Base-by-base conservation (phyloP, 2,113 vertebrate genomes). In the Melozone crissalis region DNA sequence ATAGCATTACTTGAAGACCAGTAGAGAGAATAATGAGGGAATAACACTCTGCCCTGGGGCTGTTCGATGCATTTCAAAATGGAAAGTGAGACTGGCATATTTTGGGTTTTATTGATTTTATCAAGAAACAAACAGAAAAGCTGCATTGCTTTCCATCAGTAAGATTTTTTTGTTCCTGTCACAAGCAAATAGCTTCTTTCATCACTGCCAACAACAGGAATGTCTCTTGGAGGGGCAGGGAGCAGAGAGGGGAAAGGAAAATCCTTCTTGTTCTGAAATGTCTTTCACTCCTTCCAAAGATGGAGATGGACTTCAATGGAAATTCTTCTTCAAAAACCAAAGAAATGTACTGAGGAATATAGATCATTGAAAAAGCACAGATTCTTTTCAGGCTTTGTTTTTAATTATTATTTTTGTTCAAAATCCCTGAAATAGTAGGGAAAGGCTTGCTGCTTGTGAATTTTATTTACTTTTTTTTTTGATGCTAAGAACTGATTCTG, bases 31-130 rank as follows among this genome's bases (percentile, higher is more conserved):
- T 92, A 92, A 95, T 95, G 94, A 79, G 74, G 59, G 79, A 86
- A 55, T 92, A 87, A 68, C 73, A 61, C 73, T 85, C 72, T 94
- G 90, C 88, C 90, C 94, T 87, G 80, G 78, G 89, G 87, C 72
- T 89, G 76, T 59, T 88, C 61, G 5, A 30, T 68, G 79, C 4
- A 3, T 86, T 93, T 94, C 90, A 74, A 63, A 90, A 86, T 46
- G 75, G 95, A 71, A 88, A 96, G 72, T 71, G 79, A 92, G 92
- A 88, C 75, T 74, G 67, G 79, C 65, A 90, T 78, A 51, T 88
- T 95, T 94, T 62, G 72, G 39, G 73, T 20, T 90, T 83, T 84
- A 93, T 92, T 94, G 87, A 92, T 96, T 93, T 91, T 74, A 77
- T 88, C 0, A 7, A 74, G 85, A 77, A 93, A 74, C 67, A 90